These are phyloP conservation scores for Drosophila nr. medialis DNA, from an alignment of 2,888 invertebrate species.

Conservation along the genomic window DNA sequence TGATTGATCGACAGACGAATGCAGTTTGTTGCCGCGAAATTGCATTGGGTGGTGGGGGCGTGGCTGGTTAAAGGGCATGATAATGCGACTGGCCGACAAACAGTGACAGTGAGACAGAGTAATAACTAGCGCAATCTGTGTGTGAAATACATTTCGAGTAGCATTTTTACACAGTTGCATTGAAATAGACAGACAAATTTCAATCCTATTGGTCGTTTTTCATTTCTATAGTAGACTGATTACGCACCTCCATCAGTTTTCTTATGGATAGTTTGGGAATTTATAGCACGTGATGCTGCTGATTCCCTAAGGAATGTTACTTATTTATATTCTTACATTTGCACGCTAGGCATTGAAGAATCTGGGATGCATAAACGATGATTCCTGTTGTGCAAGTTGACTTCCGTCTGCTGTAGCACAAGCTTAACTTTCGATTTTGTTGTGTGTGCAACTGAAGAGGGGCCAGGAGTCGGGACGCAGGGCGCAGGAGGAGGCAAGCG, in stretches of 20 bases:
- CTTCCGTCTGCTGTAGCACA: constrained; percentile 54
- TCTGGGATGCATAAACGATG: constrained; percentile 25
- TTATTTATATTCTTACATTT: constrained; percentile 58
- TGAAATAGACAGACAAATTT: background rate
- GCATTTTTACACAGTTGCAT: background rate
- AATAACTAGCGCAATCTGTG: constrained; percentile 17
- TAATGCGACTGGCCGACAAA: constrained; percentile 42
- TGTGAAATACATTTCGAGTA: background rate
- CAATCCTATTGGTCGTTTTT: background rate
- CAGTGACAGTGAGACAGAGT: constrained; percentile 10
- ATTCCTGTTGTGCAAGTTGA: constrained; percentile 68
- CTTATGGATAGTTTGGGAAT: background rate
- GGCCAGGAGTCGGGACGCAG: background rate
- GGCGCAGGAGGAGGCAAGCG: background rate
- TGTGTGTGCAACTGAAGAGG: constrained; percentile 5
- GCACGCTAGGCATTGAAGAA: constrained; percentile 21
- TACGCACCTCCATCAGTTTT: background rate
- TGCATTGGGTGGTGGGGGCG: constrained; percentile 31
- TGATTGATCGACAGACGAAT: constrained; percentile 73
- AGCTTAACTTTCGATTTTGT: constrained; percentile 66
- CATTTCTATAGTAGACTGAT: background rate
- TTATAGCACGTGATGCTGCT: background rate
- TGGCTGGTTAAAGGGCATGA: constrained; percentile 28
- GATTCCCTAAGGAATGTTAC: constrained; percentile 38
- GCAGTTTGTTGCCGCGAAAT: constrained; percentile 55